Base-by-base conservation (phyloP, 2,888 invertebrate genomes). In the Apotomis betuletana region DNA sequence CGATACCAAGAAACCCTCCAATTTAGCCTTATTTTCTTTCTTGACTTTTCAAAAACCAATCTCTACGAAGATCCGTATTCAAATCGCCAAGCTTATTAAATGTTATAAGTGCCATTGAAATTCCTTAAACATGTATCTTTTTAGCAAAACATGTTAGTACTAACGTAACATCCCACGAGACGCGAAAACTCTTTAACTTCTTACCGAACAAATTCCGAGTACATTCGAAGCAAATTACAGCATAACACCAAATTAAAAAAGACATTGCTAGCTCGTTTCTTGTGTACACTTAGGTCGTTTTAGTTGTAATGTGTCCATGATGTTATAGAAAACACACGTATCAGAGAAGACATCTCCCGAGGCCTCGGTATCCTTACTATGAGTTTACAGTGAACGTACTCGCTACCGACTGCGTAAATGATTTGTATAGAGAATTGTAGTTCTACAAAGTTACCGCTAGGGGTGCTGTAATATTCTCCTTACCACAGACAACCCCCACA, bases 321-420 rank as follows among this genome's bases (percentile, higher is more conserved):
- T 64, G 46, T 65, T 70, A 70, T 70, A 70, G 44, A 64, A 65
- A 70, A 54, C 58, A 65, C 64, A 67, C 70, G 67, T 71, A 57
- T 70, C 65, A 55, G 27, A 61, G 36, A 59, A 41, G 49, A 55
- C 57, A 57, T 69, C 69, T 69, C 57, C 41, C 27, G 57, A 27
- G 69, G 49, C 49, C 27, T 27, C 27, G 27, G 27, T 27, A 27
- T 27, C 27, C 27, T 27, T 27, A 27, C 27, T 0, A 27, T 27
- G 27, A 27, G 2, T 27, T 27, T 27, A 27, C 27, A 27, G 27
- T 27, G 27, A 27, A 27, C 27, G 27, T 27, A 27, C 27, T 27
- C 27, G 27, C 27, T 1, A 27, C 1, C 27, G 27, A 27, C 27
- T 27, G 27, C 1, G 27, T 27, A 27, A 27, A 15, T 1, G 15